Percentiles rank a stretch among this genome's conserved stretches.
Evolutionary conservation across 2,113 vertebrate species (phyloP).

Genomic region (Apus apus): DNA sequence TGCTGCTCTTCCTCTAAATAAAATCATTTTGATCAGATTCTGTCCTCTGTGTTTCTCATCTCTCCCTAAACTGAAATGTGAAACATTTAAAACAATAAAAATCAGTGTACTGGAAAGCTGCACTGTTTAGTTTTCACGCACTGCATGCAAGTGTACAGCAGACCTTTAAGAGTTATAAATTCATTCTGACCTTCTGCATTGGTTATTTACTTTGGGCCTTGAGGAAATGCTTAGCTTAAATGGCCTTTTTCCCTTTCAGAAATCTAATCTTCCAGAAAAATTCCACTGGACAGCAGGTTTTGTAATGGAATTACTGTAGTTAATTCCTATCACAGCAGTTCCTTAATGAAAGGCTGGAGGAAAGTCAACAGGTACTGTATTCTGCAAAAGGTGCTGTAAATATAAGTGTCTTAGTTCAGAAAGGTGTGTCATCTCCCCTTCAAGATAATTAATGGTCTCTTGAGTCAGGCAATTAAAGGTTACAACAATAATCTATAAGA

Average conservation of each 20-base stretch:
- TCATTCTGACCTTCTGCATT: constrained; percentile 63
- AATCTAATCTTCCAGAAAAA: constrained; percentile 77
- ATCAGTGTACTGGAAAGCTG: constrained; percentile 60
- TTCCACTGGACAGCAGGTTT: constrained; percentile 70
- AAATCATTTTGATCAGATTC: constrained; percentile 35
- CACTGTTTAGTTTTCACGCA: constrained; percentile 41
- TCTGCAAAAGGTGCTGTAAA: constrained; percentile 49
- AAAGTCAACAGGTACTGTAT: constrained; percentile 69
- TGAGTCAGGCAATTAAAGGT: constrained; percentile 63
- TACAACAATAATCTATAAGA: constrained; percentile 57
- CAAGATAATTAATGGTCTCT: constrained; percentile 64
- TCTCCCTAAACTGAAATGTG: constrained; percentile 52
- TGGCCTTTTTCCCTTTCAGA: constrained; percentile 67
- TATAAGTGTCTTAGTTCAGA: constrained; percentile 41
- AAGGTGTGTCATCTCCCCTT: constrained; percentile 61
- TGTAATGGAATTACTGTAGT: constrained; percentile 69
- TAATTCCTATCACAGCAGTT: constrained; percentile 75
- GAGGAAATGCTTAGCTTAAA: constrained; percentile 47
- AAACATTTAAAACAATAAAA: constrained; percentile 70
- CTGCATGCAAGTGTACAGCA: constrained; percentile 46
- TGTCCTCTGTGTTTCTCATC: constrained; percentile 32
- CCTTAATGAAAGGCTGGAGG: constrained; percentile 74
- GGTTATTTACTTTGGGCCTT: constrained; percentile 58
- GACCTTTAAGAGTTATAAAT: constrained; percentile 64
- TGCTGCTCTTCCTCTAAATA: constrained; percentile 37